Evolutionary conservation across 53 echinoderm and acorn worm species (phyloP).

Genomic region (Temnopleurus reevesii): DNA sequence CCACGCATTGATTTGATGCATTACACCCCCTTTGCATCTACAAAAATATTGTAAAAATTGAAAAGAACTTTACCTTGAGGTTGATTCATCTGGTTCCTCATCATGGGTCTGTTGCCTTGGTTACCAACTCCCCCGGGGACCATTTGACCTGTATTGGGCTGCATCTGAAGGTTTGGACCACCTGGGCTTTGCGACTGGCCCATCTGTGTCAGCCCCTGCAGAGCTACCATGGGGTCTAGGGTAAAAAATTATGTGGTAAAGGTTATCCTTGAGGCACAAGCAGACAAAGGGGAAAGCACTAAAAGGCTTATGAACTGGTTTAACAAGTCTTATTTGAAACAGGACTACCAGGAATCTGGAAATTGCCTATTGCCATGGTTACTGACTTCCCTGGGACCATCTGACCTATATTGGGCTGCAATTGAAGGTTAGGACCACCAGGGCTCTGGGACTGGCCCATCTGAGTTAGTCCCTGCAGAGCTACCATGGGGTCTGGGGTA

Average conservation of each 20-base stretch:
- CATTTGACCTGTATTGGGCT: conserved; percentile 47
- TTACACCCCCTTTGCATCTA: too few relatives aligned
- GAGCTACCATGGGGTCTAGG: conserved; percentile 83
- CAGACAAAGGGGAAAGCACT: too few relatives aligned
- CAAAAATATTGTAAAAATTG: background rate
- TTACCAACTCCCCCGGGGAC: conserved; percentile 13
- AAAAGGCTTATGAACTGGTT: too few relatives aligned
- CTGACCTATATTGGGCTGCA: conserved; percentile 46
- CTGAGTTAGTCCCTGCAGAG: conserved; percentile 76
- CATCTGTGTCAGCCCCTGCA: conserved; percentile 76
- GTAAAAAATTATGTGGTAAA: background rate
- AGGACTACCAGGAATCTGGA: too few relatives aligned
- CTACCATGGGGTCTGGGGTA: conserved; percentile 79
- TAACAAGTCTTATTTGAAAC: too few relatives aligned
- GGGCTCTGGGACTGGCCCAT: conserved; percentile 61
- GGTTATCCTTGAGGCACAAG: too few relatives aligned
- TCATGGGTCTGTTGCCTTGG: conserved; percentile 42
- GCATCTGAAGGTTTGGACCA: conserved; percentile 53
- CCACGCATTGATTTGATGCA: too few relatives aligned
- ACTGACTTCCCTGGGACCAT: conserved; percentile 31
- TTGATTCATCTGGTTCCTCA: conserved; percentile 64
- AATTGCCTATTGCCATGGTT: conserved; percentile 38
- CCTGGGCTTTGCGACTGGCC: conserved; percentile 54
- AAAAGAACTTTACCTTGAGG: conserved; percentile 27
- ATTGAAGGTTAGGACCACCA: conserved; percentile 46